Percentiles rank a stretch among this genome's conserved stretches.
phyloP scores from a whole-genome alignment of 2,797 vertebrate genomes.

The Phalloptychus januarius region DNA sequence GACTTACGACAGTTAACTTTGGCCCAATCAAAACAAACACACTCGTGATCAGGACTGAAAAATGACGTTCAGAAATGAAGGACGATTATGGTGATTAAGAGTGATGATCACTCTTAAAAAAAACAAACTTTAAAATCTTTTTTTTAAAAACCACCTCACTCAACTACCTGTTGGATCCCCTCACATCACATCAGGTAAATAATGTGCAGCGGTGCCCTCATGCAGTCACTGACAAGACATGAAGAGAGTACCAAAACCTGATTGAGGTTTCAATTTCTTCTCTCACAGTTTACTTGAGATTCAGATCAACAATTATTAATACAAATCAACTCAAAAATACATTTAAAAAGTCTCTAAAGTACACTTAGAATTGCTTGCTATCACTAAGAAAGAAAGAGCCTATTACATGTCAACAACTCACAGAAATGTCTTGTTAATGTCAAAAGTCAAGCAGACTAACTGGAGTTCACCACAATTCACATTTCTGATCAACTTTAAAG shows the following conservation, averaged over 20 bases:
- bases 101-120: too few species aligned
- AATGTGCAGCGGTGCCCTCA: too few species aligned
- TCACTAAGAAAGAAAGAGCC: neutral
- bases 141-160: too few species aligned
- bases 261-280: neutral
- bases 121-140: too few species aligned
- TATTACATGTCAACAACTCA: neutral
- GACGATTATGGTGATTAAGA: too few species aligned
- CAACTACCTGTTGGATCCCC: too few species aligned
- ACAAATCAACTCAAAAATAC: neutral
- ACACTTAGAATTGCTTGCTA: neutral
- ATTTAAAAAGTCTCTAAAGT: neutral
- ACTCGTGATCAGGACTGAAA: too few species aligned
- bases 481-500: neutral
- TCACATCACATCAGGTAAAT: too few species aligned
- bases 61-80: too few species aligned
- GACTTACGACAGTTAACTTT: too few species aligned
- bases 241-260: neutral
- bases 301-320: neutral
- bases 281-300: neutral
- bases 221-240: neutral
- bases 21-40: too few species aligned
- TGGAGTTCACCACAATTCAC: neutral
- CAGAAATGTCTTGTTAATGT: neutral
- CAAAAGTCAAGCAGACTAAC: neutral